Conservation (phyloP, 2,113 vertebrate genomes). For the Grantiella picta region DNA sequence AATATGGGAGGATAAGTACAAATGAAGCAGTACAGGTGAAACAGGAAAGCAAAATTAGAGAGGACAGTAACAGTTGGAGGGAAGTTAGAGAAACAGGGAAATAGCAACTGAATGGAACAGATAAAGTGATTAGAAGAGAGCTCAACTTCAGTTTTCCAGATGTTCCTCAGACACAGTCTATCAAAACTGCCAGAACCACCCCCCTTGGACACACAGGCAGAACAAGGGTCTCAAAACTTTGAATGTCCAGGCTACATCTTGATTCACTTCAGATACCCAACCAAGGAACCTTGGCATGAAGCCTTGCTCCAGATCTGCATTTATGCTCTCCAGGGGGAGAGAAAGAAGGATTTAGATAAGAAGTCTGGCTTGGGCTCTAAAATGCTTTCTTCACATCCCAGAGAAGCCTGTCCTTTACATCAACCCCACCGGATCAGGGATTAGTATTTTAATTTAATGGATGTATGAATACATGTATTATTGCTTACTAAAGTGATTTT, state of each 20-base stretch:
- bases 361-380: background rate
- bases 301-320: background rate
- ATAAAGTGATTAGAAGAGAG: background rate
- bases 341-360: background rate
- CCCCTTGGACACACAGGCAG: background rate
- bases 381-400: fast-evolving
- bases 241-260: fast-evolving
- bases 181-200: background rate
- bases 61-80: background rate
- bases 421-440: background rate
- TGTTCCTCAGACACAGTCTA: background rate
- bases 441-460: background rate
- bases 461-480: background rate
- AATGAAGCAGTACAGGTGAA: background rate
- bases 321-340: background rate
- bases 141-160: background rate
- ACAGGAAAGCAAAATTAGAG: background rate
- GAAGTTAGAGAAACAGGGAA: background rate
- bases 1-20: background rate
- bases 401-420: background rate
- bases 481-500: background rate
- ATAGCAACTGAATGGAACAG: background rate
- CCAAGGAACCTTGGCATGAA: background rate
- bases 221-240: background rate
- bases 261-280: background rate